Conservation (phyloP, 2,888 invertebrate species). For the Erebia epiphron region DNA sequence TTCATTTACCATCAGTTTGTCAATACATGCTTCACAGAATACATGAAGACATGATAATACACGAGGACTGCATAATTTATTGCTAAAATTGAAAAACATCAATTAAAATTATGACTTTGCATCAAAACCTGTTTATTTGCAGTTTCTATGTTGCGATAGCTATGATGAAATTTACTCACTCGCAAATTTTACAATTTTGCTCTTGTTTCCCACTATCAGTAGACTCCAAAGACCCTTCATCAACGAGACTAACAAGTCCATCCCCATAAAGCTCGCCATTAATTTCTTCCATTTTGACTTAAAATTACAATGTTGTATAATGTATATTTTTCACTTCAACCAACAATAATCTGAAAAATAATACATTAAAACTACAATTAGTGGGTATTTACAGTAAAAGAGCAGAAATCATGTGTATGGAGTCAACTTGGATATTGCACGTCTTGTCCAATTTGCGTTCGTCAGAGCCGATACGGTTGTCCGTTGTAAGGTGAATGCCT, state of each 20-base stretch:
- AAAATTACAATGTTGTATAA: slow-evolving; percentile 73
- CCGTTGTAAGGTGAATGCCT: too few relatives aligned
- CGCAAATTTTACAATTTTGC: slow-evolving; percentile 86
- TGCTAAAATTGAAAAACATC: slow-evolving; percentile 70
- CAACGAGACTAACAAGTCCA: slow-evolving; percentile 74
- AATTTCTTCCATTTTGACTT: slow-evolving; percentile 84
- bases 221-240: slow-evolving; percentile 79
- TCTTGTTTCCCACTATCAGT: slow-evolving; percentile 79
- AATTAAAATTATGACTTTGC: not conserved
- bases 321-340: slow-evolving; percentile 69
- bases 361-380: not conserved
- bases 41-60: slow-evolving; percentile 97
- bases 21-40: slow-evolving; percentile 96
- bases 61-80: slow-evolving; percentile 91
- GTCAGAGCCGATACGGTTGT: too few relatives aligned
- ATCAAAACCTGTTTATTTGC: not conserved
- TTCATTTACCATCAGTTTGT: slow-evolving; percentile 89
- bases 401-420: too few relatives aligned
- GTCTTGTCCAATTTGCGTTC: too few relatives aligned
- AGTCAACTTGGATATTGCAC: too few relatives aligned
- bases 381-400: too few relatives aligned
- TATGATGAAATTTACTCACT: slow-evolving; percentile 67
- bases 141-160: not conserved
- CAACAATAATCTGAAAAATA: slow-evolving; percentile 69
- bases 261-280: slow-evolving; percentile 80